Conservation (phyloP, 2,888 invertebrate genomes). For the Trissolcus japonicus region DNA sequence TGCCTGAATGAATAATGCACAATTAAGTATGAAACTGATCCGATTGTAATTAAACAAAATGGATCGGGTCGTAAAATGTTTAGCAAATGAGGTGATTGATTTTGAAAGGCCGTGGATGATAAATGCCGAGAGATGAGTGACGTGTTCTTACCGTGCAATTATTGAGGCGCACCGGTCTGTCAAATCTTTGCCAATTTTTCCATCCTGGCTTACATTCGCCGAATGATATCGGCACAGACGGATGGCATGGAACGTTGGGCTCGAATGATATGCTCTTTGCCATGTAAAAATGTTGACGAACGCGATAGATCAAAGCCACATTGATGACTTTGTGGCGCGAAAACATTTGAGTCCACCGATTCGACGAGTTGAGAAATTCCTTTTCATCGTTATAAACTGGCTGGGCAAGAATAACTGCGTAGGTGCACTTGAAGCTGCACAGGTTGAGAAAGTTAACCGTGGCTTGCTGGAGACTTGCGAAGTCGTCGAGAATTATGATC, state of each 20-base stretch:
- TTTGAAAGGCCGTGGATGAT: background rate
- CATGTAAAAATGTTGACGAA: constrained; percentile 25
- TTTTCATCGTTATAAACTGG: constrained; percentile 11
- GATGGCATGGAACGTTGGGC: constrained; percentile 21
- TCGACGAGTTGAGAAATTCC: constrained; percentile 13
- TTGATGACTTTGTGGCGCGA: constrained; percentile 32
- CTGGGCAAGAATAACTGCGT: constrained; percentile 20
- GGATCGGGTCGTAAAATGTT: no score
- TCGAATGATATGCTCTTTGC: constrained; percentile 43
- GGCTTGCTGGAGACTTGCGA: constrained; percentile 10
- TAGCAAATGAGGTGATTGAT: background rate
- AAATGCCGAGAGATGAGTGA: background rate
- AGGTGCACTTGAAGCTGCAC: constrained; percentile 42
- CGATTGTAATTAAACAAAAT: no score
- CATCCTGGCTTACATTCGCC: constrained; percentile 33
- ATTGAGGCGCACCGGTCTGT: constrained; percentile 25
- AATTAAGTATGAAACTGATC: no score
- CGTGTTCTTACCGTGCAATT: constrained; percentile 29
- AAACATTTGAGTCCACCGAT: constrained; percentile 20
- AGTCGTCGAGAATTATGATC: constrained; percentile 35
- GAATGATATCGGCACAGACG: constrained; percentile 23
- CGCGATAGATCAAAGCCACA: constrained; percentile 30
- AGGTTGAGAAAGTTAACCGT: constrained; percentile 11
- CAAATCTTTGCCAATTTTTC: constrained; percentile 32
- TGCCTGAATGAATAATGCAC: no score